phyloP scores from a whole-genome alignment of 2,888 invertebrate species.

The Noctua pronuba region DNA sequence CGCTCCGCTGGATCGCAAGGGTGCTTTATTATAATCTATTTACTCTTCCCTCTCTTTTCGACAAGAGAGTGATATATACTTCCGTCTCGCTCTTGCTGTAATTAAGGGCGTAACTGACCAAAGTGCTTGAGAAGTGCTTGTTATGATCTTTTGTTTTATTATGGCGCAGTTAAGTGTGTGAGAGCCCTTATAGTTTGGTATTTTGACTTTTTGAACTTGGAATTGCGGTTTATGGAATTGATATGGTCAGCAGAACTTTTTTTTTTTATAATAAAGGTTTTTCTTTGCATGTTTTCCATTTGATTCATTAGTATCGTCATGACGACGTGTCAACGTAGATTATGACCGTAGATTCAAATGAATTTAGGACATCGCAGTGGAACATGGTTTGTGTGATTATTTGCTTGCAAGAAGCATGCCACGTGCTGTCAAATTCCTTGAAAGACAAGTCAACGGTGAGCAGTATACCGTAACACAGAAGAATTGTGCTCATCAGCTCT shows the following conservation, averaged over 20 bases:
- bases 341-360: not conserved
- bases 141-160: constrained; percentile 87
- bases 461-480: not conserved
- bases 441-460: too few species aligned
- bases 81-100: constrained; percentile 76
- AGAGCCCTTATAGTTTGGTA: constrained; percentile 76
- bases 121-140: constrained; percentile 85
- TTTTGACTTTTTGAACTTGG: constrained; percentile 78
- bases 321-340: not conserved
- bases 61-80: constrained; percentile 53
- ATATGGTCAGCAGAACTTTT: constrained; percentile 43
- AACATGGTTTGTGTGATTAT: not conserved
- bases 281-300: not conserved
- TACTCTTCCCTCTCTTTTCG: constrained; percentile 74
- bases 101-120: constrained; percentile 87
- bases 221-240: constrained; percentile 58
- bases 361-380: too few species aligned
- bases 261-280: not conserved
- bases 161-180: constrained; percentile 75
- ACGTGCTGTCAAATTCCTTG: not conserved
- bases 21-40: constrained; percentile 83
- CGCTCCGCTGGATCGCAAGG: constrained; percentile 82
- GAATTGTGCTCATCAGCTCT: not conserved
- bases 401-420: not conserved
- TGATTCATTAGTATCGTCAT: not conserved